Evolutionary conservation across 1,140 invertebrate genomes (phyloP), one percentile per base, ranked within the genome.

Genomic region (Helicorthomorpha holstii): DNA sequence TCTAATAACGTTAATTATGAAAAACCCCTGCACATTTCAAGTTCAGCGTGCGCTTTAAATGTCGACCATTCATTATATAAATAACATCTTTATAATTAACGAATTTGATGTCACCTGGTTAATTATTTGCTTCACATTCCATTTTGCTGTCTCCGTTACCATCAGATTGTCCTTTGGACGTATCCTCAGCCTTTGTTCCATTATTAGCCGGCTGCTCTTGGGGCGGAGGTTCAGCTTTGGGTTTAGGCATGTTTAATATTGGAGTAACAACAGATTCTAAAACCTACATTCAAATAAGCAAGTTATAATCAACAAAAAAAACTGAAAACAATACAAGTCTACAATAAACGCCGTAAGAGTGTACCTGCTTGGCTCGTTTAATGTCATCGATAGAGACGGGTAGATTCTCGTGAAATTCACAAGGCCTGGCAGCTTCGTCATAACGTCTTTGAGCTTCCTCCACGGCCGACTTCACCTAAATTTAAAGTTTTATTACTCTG

Each of bases 201-300:
- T 68, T 61, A 50, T 68, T 64, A 14, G 69, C 66, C 14, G 67
- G 67, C 49, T 68, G 64, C 50, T 51, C 57, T 43, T 46, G 52
- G 52, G 57, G 38, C 4, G 52, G 67, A 4, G 66, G 63, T 23
- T 74, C 71, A 2, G 65, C 72, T 67, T 83, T 84, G 4, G 86
- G 86, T 65, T 87, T 87, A 22, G 84, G 82, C 67, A 89, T 91
- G 61, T 83, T 86, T 43, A 91, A 66, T 53, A 89, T 81, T 1
- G 83, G 79, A 56, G 73, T 75, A 25, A 85, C 76, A 7, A 68
- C 70, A 47, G 61, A 76, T 56, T 88, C 82, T 58, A 90, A 76
- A 27, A 67, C 69, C 75, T 82, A 34, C 7, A 34, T 7, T 34
- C 7, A 16, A 7, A 34, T 7, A 34, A 34, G 64, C 7, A 63